A percentile compares a stretch with the other conserved stretches of the same genome.
These are phyloP conservation scores for Montifringilla adamsi DNA, from an alignment of 2,113 vertebrate genomes.

Conservation along the genomic window DNA sequence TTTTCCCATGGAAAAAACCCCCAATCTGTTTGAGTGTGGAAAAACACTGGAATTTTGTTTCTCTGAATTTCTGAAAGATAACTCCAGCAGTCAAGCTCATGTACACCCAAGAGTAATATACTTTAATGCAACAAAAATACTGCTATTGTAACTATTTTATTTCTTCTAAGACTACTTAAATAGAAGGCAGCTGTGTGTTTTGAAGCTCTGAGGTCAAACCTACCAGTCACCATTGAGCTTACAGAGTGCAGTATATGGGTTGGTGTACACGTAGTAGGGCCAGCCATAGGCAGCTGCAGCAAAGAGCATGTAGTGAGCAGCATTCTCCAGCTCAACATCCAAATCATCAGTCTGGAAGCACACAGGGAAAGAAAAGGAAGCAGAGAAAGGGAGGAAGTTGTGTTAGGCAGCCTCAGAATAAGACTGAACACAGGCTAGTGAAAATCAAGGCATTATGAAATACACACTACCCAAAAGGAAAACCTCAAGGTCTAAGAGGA, in stretches of 20 bases:
- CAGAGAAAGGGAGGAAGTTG: background rate
- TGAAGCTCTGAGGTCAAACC: constrained; percentile 17
- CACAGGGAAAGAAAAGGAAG: background rate
- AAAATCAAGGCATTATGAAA: background rate
- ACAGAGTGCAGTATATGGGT: constrained; percentile 85
- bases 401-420: background rate
- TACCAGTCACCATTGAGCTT: constrained; percentile 89
- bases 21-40: background rate
- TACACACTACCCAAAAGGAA: background rate
- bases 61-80: background rate
- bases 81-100: background rate
- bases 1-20: background rate
- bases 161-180: background rate
- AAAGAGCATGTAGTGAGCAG: constrained; percentile 89
- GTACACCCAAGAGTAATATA: background rate
- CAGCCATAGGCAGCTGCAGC: constrained; percentile 93
- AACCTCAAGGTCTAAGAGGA: background rate
- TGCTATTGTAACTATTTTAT: background rate
- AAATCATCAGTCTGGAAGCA: constrained; percentile 78
- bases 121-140: background rate
- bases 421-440: background rate
- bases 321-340: constrained; percentile 85
- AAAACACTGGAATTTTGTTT: background rate
- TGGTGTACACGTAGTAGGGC: constrained; percentile 90
- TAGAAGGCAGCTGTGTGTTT: background rate